Evolutionary conservation across 30 jellyfish, hydroid and myxozoan species (phyloP), one percentile per base, ranked within the genome.

Genomic region (Chrysaora quinquecirrha): DNA sequence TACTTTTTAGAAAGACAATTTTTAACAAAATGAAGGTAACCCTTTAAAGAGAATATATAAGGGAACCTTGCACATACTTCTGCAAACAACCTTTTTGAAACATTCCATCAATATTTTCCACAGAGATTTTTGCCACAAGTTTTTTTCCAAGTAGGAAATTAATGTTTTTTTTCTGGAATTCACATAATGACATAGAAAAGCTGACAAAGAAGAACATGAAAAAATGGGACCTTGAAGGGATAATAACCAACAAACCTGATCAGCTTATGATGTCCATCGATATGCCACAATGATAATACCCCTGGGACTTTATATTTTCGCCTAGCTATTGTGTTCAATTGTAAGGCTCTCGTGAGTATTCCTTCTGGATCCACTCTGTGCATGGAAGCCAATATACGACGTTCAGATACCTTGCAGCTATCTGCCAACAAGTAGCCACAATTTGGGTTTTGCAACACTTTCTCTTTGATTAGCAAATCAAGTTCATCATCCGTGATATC

Each of bases 351-450:
- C 21, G 23, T 14, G 3, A 64, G 21, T 14, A 64, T 32, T 27
- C 76, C 76, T 20, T 64, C 76, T 7, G 76, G 76, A 58, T 64
- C 76, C 11, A 64, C 76, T 64, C 76, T 64, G 19, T 32, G 10
- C 76, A 64, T 64, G 4, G 52, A 64, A 2, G 48, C 49, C 27
- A 29, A 32, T 2, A 64, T 24, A 3, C 76, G 61, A 14, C 48
- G 48, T 27, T 64, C 76, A 2, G 21, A 32, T 2, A 64, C 58
- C 23, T 32, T 3, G 52, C 48, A 27, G 2, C 9, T 32, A 64
- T 29, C 68, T 10, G 68, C 68, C 54, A 38, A 38, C 6, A n/a
- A 7, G 71, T 58, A 58, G 71, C 71, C 71, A 21, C 32, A n/a
- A 58, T 58, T 58, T 3, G 71, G 71, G 33, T n/a, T n/a, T n/a